Conservation (phyloP, 1,140 invertebrate species). For the Trichonephila inaurata region DNA sequence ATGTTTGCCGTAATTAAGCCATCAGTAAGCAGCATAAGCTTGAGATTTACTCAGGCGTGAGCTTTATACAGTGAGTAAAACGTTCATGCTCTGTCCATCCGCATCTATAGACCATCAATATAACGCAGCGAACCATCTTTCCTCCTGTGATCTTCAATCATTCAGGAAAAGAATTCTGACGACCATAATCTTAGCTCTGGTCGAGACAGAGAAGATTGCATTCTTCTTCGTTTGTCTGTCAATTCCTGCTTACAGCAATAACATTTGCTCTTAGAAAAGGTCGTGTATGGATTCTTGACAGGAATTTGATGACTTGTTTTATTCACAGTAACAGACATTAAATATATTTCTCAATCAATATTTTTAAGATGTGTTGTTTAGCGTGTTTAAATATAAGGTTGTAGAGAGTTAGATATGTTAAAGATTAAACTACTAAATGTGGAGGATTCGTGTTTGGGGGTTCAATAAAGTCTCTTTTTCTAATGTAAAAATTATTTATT, state of each 20-base stretch:
- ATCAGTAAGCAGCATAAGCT: slow-evolving; percentile 62
- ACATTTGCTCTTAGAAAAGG: not conserved
- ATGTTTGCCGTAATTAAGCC: slow-evolving; percentile 57
- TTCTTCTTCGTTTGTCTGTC: not conserved
- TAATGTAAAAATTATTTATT: no score
- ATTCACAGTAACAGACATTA: no score
- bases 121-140: not conserved
- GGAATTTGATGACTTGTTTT: no score
- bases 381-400: no score
- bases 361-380: no score
- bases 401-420: no score
- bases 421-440: no score
- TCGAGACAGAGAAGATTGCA: not conserved
- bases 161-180: slow-evolving; percentile 30
- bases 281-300: no score
- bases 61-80: slow-evolving; percentile 32
- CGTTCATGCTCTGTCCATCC: not conserved
- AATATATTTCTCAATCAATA: no score
- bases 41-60: slow-evolving; percentile 32
- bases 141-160: slow-evolving; percentile 14
- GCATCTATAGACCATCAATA: slow-evolving; percentile 32
- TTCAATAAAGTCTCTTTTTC: no score
- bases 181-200: slow-evolving; percentile 10
- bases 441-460: no score
- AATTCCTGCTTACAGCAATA: not conserved